These are phyloP conservation scores for Athalia rosae DNA, from an alignment of 2,888 invertebrate genomes.

Conservation along the genomic window DNA sequence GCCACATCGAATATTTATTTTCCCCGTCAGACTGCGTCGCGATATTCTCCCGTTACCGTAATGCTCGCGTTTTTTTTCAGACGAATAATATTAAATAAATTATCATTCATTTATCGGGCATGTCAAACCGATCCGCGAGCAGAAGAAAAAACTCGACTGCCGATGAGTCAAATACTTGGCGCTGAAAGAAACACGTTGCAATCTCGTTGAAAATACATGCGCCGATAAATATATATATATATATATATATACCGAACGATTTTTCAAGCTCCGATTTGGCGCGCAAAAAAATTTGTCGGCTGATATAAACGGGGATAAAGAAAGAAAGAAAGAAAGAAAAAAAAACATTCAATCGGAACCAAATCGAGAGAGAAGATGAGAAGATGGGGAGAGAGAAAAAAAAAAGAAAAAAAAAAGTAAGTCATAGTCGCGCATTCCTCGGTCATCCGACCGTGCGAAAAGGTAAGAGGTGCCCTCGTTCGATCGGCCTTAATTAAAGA, in stretches of 20 bases:
- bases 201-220: too few species aligned
- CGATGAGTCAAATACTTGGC: too few species aligned
- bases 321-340: too few species aligned
- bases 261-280: too few species aligned
- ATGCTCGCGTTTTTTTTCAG: background rate
- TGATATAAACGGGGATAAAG: too few species aligned
- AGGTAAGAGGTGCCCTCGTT: constrained; percentile 17
- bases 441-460: constrained; percentile 23
- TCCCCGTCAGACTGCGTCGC: too few species aligned
- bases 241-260: too few species aligned
- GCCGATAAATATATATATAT: too few species aligned
- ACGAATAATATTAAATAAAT: constrained; percentile 24
- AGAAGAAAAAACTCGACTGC: background rate
- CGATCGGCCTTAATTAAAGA: constrained; percentile 7
- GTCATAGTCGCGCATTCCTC: constrained; percentile 1
- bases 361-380: too few species aligned
- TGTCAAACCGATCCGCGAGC: background rate
- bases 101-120: constrained; percentile 13
- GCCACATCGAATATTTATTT: background rate
- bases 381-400: background rate
- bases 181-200: too few species aligned
- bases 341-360: too few species aligned
- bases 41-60: background rate
- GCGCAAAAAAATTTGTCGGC: background rate
- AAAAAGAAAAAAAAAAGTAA: background rate